Evolutionary conservation across 2,888 invertebrate species (phyloP), one percentile per base, ranked within the genome.

Genomic region (Clusia tigrina): DNA sequence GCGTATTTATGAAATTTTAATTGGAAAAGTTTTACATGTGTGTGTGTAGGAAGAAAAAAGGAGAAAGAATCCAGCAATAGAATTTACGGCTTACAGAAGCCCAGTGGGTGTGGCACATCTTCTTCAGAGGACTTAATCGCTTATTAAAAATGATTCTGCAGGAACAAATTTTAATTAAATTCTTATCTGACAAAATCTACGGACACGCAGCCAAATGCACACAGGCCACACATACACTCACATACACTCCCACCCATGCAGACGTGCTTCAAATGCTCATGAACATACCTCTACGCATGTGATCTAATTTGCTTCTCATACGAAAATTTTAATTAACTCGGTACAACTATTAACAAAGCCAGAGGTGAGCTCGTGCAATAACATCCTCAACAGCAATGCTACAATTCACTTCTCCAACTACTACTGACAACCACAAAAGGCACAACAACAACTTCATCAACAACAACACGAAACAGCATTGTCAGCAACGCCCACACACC

Each of bases 1-100:
- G 65, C 56, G 58, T 52, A 59, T 68, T 67, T 10, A 56, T 72
- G 71, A 62, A 65, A 56, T 65, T 64, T 67, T 74, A 74, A 74
- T 76, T 76, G 74, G 72, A 74, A 74, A 77, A 74, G 56, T 74
- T 73, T 67, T 51, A 42, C 56, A 53, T 61, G 56, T 15, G 6
- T 42, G 42, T 42, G 12, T 17, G 3, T n/a, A 15, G n/a, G 15
- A 42, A n/a, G n/a, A 15, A 6, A 42, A n/a, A n/a, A 6, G 15
- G 42, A 12, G 42, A 15, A 42, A 42, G 32, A 32, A 32, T n/a
- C 32, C 6, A 32, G 12, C 32, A 32, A 32, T 9, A 12, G 32
- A 32, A 32, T 32, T 9, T 32, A 32, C 32, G n/a, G n/a, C n/a
- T n/a, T n/a, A n/a, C n/a, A n/a, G n/a, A n/a, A n/a, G n/a, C n/a